Evolutionary conservation across 2,888 invertebrate genomes (phyloP), one percentile per base, ranked within the genome.

Genomic region (Athripsodes cinereus): DNA sequence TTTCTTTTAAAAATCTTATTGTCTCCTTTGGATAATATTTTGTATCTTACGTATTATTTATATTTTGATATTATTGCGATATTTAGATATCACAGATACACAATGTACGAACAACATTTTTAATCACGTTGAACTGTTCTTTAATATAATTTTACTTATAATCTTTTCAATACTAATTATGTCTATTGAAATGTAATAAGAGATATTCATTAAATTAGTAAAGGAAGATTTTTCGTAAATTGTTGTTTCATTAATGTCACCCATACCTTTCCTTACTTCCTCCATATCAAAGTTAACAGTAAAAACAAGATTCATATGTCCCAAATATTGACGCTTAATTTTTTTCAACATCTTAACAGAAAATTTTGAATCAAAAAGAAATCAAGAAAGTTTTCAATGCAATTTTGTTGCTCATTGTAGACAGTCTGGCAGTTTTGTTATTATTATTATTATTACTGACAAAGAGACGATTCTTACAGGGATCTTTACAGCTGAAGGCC

Each of bases 221-320:
- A 62, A 60, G 57, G 59, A 60, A 57, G 56, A 60, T 55, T 60
- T 62, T 62, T 62, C 62, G 53, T 62, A 62, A 50, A 35, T 31
- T 1, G 6, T 19, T 54, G 19, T 55, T 52, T 52, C 26, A 40
- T 55, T 55, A 50, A 13, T 31, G 10, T 48, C 18, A 13, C 26
- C 35, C 55, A 31, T 22, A 2, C 26, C 40, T n/a, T 26, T 6
- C 3, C 26, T 6, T 26, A 26, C 10, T n/a, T n/a, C n/a, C n/a
- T n/a, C n/a, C n/a, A n/a, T n/a, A n/a, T n/a, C n/a, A n/a, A n/a
- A n/a, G n/a, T n/a, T n/a, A n/a, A n/a, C n/a, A n/a, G n/a, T n/a
- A n/a, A n/a, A n/a, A n/a, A n/a, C n/a, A n/a, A n/a, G n/a, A n/a
- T n/a, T n/a, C n/a, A n/a, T n/a, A n/a, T n/a, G n/a, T n/a, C n/a